Conservation (phyloP, 2,797 vertebrate species). For the Dermochelys coriacea region DNA sequence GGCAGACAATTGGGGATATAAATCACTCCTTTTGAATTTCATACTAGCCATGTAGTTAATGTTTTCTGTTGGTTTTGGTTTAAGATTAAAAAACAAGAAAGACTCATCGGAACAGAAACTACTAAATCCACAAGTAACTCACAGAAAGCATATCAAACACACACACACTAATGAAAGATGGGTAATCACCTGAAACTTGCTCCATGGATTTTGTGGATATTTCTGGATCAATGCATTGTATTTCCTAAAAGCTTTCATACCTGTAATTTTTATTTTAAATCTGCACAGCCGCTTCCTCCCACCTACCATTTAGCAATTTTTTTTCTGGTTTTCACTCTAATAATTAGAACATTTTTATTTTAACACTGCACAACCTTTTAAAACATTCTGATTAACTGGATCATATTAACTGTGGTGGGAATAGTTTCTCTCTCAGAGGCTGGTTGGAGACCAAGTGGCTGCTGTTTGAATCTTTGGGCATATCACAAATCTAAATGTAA, state of each 20-base stretch:
- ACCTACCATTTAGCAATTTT: fast-evolving
- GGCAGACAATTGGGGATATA: not conserved
- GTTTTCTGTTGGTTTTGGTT: not conserved
- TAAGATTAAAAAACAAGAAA: not conserved
- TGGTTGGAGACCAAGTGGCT: not conserved
- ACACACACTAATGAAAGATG: not conserved
- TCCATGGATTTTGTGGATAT: not conserved
- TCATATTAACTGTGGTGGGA: not conserved
- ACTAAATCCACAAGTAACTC: not conserved
- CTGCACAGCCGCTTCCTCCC: not conserved
- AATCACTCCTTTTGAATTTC: not conserved
- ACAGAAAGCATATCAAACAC: not conserved
- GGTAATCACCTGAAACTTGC: not conserved
- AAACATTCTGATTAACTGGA: not conserved
- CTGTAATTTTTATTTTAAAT: not conserved
- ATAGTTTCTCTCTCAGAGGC: not conserved
- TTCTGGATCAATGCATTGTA: not conserved
- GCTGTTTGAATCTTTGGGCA: slow-evolving; percentile 9
- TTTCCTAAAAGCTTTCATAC: not conserved
- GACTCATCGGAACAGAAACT: not conserved
- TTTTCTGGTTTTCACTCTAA: not conserved
- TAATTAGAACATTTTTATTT: not conserved
- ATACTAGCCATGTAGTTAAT: not conserved
- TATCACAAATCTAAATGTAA: slow-evolving; percentile 30
- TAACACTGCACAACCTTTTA: not conserved